Evolutionary conservation across 2,888 invertebrate species (phyloP), one percentile per base, ranked within the genome.

Genomic region (Coenonympha glycerion): DNA sequence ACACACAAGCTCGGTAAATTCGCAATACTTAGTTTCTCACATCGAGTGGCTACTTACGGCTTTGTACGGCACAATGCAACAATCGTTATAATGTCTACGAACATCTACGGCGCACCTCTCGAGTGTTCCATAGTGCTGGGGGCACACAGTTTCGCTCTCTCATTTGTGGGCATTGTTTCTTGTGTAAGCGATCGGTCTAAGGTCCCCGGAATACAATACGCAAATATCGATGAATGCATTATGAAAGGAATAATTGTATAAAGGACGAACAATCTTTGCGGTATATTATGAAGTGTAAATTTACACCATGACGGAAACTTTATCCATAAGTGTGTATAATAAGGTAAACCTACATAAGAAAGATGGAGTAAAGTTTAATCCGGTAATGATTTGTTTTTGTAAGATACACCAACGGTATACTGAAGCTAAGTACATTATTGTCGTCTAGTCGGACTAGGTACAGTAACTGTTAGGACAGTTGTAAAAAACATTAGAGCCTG

Each of bases 1-100:
- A 82, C 76, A 79, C 69, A 59, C 62, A 62, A 66, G 65, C 63
- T 65, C 56, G 50, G 58, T 60, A 59, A 57, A 73, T 68, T 66
- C 52, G 76, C 71, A 71, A 79, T 76, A n/a, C n/a, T n/a, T n/a
- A 73, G 68, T 85, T 85, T 86, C 86, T 84, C 84, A 83, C 78
- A 76, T 69, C 63, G 60, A 68, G 66, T 62, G 61, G 64, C 65
- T 65, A 68, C 68, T 79, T 64, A 64, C 49, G 58, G 68, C 72
- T 71, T 84, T 80, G 74, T 84, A 59, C 69, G 48, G 59, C 74
- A 85, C 84, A 85, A 84, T 78, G 58, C 57, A 59, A 76, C 76
- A 76, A 77, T 71, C 64, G 70, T 62, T 78, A 76, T 70, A 76
- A 77, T n/a, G 76, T 76, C 74, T 74, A 59, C 62, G 59, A 62